Evolutionary conservation across 2,113 vertebrate genomes (phyloP), one percentile per base, ranked within the genome.

Genomic region (Antennarius striatus): DNA sequence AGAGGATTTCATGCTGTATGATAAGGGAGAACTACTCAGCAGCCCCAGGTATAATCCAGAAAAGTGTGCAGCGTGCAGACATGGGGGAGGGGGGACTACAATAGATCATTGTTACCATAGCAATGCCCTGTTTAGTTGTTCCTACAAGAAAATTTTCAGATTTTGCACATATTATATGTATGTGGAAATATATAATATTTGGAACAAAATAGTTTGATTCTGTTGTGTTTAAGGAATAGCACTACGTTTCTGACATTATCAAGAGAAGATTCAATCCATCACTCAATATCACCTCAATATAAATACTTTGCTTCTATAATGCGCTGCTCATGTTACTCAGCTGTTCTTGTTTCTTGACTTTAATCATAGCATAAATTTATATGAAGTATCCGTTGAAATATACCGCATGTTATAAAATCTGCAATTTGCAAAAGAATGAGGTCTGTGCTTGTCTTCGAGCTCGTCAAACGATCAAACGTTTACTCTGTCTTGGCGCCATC

Each of bases 21-120:
- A 74, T 79, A 70, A 63, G 9, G 61, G 52, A 63, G 55, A 40
- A 64, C 65, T 73, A 55, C 47, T 57, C 54, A 79, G 55, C 55
- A 68, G 45, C 73, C 68, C 71, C 62, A 77, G 74, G 85, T 81
- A 77, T 79, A 77, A 86, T 83, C 64, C 67, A 67, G 72, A 68
- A 76, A 70, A 66, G 51, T 63, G 75, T 74, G 72, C 49, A n/a
- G 42, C 49, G 57, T 70, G 68, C 52, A 77, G 71, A 46, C 6
- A 10, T 5, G 3, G 29, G 61, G 57, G 59, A 42, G 36, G 16
- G 46, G 59, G 51, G 56, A 22, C n/a, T 13, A n/a, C 53, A 66
- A 54, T 74, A n/a, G 45, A n/a, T 40, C 8, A 10, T 67, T 53
- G 56, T 85, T 70, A 59, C 86, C 78, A 82, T 83, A 74, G 77